Evolutionary conservation across 2,797 vertebrate genomes (phyloP).

Genomic region (Urophycis tenuis): DNA sequence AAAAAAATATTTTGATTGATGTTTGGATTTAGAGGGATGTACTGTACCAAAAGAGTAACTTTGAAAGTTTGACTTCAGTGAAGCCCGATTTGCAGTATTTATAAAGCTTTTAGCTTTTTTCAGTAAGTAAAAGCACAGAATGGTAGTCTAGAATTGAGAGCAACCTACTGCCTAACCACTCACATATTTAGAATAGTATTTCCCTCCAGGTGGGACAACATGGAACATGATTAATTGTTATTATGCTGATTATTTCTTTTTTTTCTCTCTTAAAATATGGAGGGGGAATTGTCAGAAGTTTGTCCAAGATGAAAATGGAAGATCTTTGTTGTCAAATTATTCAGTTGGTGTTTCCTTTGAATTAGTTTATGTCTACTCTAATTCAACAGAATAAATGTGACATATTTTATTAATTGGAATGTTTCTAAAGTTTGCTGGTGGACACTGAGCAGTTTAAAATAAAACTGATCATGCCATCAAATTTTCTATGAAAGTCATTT

Average conservation of each 20-base stretch:
- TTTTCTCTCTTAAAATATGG: neutral
- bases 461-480: conserved; percentile 40
- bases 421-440: conserved; percentile 36
- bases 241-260: conserved; percentile 24
- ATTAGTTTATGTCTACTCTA: neutral
- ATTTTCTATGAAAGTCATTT: conserved; percentile 52
- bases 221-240: conserved; percentile 4
- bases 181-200: neutral
- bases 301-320: neutral
- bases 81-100: conserved; percentile 57
- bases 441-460: conserved; percentile 47
- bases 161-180: conserved; percentile 60
- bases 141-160: conserved; percentile 38
- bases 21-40: conserved; percentile 24
- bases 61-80: conserved; percentile 67
- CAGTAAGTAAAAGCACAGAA: conserved; percentile 50
- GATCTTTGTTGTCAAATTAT: neutral
- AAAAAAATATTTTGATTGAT: neutral
- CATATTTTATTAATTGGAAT: neutral
- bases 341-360: neutral
- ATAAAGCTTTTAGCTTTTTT: conserved; percentile 32
- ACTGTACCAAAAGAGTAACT: conserved; percentile 34
- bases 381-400: neutral
- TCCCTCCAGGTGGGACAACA: conserved; percentile 2
- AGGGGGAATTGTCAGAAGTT: neutral